phyloP scores from a whole-genome alignment of 2,113 vertebrate genomes.

The Bungarus multicinctus region DNA sequence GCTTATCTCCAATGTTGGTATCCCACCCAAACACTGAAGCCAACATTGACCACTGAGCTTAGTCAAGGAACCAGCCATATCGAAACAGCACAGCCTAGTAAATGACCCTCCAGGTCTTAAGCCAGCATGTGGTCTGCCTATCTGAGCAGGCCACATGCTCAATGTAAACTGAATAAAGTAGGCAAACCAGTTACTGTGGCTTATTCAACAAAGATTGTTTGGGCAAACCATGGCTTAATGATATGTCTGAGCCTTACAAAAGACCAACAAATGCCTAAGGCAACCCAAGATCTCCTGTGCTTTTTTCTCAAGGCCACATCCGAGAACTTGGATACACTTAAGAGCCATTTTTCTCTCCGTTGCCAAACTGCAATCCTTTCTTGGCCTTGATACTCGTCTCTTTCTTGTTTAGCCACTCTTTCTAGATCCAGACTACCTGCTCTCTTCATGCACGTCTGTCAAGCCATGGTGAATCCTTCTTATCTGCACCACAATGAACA shows the following conservation, averaged over 20 bases:
- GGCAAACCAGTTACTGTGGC: neutral
- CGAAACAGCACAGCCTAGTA: neutral
- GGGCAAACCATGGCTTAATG: neutral
- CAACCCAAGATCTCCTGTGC: neutral
- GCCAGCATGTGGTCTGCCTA: neutral
- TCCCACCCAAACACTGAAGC: neutral
- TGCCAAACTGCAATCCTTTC: neutral
- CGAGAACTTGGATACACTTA: neutral
- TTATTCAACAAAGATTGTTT: neutral
- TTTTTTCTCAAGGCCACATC: neutral
- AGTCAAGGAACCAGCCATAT: neutral
- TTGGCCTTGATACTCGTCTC: neutral
- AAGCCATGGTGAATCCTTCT: neutral
- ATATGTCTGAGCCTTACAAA: neutral
- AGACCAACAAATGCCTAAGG: neutral
- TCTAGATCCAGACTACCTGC: neutral
- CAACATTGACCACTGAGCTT: neutral
- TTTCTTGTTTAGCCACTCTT: neutral
- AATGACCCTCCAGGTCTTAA: neutral
- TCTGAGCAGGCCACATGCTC: neutral
- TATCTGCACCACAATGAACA: neutral
- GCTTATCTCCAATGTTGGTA: neutral
- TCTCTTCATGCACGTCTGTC: neutral
- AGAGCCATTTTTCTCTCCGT: neutral
- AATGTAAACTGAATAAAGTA: neutral